A percentile compares a stretch with the other conserved stretches of the same genome.
These are phyloP conservation scores for Drosophila subquinaria DNA, from an alignment of 2,888 invertebrate species.

Conservation along the genomic window DNA sequence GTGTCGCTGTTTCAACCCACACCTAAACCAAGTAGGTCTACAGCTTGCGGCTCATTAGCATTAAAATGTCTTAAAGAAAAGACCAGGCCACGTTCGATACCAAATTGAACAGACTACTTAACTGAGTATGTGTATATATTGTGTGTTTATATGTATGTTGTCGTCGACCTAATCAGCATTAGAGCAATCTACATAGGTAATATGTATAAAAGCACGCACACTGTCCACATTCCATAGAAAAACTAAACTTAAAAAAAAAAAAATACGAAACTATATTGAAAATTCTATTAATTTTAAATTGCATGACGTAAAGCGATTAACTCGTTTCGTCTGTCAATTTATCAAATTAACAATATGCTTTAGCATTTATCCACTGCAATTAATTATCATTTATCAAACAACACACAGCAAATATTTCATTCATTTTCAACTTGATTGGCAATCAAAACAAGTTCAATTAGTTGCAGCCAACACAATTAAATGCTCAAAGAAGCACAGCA, in stretches of 20 bases:
- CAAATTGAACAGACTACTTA: conserved; percentile 80
- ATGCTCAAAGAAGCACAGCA: conserved; percentile 13
- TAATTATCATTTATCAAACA: conserved; percentile 59
- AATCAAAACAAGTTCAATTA: conserved; percentile 67
- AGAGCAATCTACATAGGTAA: conserved; percentile 80
- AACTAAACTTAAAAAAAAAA: neutral
- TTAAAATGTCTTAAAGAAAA: conserved; percentile 81
- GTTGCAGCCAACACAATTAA: conserved; percentile 33
- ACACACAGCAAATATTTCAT: conserved; percentile 32
- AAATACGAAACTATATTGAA: neutral
- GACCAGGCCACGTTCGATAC: conserved; percentile 77
- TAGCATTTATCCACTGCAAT: conserved; percentile 31
- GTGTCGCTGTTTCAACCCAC: conserved; percentile 66
- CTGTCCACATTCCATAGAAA: conserved; percentile 40
- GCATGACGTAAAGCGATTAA: conserved; percentile 19
- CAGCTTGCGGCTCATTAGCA: conserved; percentile 80
- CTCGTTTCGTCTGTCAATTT: conserved; percentile 18
- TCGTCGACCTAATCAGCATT: conserved; percentile 76
- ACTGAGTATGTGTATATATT: conserved; percentile 14
- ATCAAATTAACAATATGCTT: conserved; percentile 30
- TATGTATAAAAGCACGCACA: conserved; percentile 70
- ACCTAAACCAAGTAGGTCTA: conserved; percentile 68
- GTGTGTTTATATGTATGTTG: conserved; percentile 37
- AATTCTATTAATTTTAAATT: conserved; percentile 2
- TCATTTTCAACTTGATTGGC: conserved; percentile 38